These are phyloP conservation scores for Biston betularia DNA, from an alignment of 2,888 invertebrate genomes.

Conservation along the genomic window DNA sequence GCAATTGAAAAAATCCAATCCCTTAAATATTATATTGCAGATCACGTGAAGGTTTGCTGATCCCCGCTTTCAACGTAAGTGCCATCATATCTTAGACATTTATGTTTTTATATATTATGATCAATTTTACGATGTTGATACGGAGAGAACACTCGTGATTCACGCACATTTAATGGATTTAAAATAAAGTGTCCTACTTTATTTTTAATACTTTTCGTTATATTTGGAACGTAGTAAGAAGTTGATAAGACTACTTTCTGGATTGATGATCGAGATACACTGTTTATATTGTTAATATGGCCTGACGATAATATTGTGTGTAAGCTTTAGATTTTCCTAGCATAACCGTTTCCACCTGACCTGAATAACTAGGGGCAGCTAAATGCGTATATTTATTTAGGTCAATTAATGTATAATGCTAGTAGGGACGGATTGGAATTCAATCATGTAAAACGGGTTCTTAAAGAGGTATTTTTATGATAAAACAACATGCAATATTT, in stretches of 20 bases:
- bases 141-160: constrained; percentile 9
- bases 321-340: constrained; percentile 3
- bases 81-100: constrained; percentile 17
- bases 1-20: too few relatives aligned
- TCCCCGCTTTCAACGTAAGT: constrained; percentile 21
- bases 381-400: constrained; percentile 34
- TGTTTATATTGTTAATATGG: too few relatives aligned
- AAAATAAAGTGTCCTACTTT: constrained; percentile 11
- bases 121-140: constrained; percentile 22
- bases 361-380: constrained; percentile 25
- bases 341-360: neutral
- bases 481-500: too few relatives aligned
- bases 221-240: neutral
- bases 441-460: neutral
- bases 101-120: constrained; percentile 16
- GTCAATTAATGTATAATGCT: constrained; percentile 41
- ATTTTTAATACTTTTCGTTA: constrained; percentile 9
- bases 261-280: neutral
- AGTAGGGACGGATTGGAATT: constrained; percentile 24
- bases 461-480: too few relatives aligned
- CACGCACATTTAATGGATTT: constrained; percentile 14
- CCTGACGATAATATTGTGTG: neutral
- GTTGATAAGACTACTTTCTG: neutral
- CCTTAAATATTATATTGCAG: neutral
- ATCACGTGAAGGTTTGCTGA: constrained; percentile 4